Evolutionary conservation across 2,888 invertebrate species (phyloP), one percentile per base, ranked within the genome.

Genomic region (Melipona bicolor): DNA sequence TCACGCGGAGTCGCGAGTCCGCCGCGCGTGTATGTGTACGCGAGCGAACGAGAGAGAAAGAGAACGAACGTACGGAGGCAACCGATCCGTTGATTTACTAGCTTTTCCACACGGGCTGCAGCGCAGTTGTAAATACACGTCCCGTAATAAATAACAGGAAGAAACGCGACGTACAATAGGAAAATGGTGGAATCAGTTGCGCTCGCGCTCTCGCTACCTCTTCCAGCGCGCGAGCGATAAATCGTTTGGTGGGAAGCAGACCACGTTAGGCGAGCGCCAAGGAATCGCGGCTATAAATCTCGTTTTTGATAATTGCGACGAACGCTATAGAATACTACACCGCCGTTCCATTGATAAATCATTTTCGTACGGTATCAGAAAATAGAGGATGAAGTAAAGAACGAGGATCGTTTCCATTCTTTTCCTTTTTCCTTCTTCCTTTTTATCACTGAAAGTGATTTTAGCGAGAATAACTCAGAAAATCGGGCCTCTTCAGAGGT

Each of bases 241-340:
- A 83, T 83, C 79, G 68, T 77, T 79, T 71, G 79, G 27, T 54
- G 54, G 43, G 27, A n/a, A 50, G 59, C 52, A 52, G 62, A 50
- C 13, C 74, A 71, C 75, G 80, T 83, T 72, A 87, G 56, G 50
- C 68, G 64, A 74, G 67, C 74, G 73, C 54, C 61, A 62, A 77
- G 80, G 77, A 78, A 80, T 62, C 76, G 62, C 67, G 0, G 17
- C 74, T 65, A 79, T 79, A 79, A 79, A 85, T 85, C 84, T 83
- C 24, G 61, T 70, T 79, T 83, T 79, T 79, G 83, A 83, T 84
- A 84, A 84, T 83, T 84, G 72, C 76, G 54, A 73, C 54, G 70
- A 79, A 79, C 72, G 65, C 61, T 64, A 52, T 49, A 21, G 15
- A 11, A 70, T 43, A 43, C 43, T 43, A 43, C 43, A 9, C 49